Percentiles rank a stretch among this genome's conserved stretches.
phyloP scores from a whole-genome alignment of 1,140 invertebrate species.

The Sitophilus oryzae region DNA sequence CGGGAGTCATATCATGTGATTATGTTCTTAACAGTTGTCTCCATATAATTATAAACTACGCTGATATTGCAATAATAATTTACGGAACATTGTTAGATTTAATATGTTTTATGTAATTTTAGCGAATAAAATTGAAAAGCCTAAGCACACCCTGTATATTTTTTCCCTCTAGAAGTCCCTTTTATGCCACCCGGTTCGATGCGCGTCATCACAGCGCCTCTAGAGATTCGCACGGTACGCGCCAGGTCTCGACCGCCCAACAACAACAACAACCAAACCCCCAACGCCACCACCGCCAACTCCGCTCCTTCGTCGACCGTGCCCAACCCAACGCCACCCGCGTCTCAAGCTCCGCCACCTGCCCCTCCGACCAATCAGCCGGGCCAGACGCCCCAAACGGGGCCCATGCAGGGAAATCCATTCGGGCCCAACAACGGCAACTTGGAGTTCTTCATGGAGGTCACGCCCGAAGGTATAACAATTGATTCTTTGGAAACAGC shows the following conservation, averaged over 20 bases:
- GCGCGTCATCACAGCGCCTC: slow-evolving; percentile 34
- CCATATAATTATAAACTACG: too few species aligned
- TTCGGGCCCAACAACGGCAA: slow-evolving; percentile 41
- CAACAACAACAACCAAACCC: slow-evolving; percentile 1
- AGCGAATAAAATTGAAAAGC: too few species aligned
- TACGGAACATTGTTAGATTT: too few species aligned
- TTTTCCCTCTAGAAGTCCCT: slow-evolving; percentile 14
- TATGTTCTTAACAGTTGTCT: too few species aligned
- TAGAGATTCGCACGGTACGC: slow-evolving; percentile 31
- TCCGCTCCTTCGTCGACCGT: background rate
- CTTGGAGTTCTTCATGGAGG: slow-evolving; percentile 64
- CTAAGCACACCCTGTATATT: background rate
- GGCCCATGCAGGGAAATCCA: background rate
- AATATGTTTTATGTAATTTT: too few species aligned
- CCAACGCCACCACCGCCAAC: background rate
- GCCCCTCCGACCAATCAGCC: background rate
- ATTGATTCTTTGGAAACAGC: slow-evolving; percentile 48
- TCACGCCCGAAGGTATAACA: slow-evolving; percentile 55
- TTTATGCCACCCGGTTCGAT: slow-evolving; percentile 26
- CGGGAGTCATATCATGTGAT: too few species aligned
- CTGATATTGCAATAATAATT: too few species aligned
- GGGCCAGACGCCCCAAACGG: background rate
- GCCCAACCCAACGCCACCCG: background rate
- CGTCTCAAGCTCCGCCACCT: background rate
- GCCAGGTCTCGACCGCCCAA: slow-evolving; percentile 7